Evolutionary conservation across 2,888 invertebrate genomes (phyloP), one percentile per base, ranked within the genome.

Genomic region (Dascillus cervinus): DNA sequence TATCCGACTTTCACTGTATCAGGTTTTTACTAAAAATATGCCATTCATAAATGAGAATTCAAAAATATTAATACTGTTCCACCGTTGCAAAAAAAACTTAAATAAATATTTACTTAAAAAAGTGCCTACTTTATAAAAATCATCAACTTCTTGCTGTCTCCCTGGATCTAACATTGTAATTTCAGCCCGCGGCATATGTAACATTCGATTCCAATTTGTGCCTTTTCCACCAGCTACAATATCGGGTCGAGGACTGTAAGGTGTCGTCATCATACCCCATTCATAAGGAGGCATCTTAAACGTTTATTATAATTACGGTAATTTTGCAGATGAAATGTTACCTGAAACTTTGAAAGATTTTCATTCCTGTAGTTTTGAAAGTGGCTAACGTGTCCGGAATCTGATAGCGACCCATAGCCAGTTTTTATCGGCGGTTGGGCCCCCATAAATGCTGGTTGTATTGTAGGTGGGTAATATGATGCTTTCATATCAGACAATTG

Each of bases 291-390:
- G 58, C 53, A 64, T 60, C 67, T 67, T 38, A 23, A 49, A 49
- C 30, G 13, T 35, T 29, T 34, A 21, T 12, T 11, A 25, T 19
- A 20, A 28, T 17, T 32, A 25, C 11, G 24, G 20, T 28, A 19
- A 21, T 10, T 10, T 9, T 23, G 11, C 3, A 10, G 20, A 19
- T 28, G 4, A 8, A 11, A 22, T 20, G 14, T 47, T 47, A 66
- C 67, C 44, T 50, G 54, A 46, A 63, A 60, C 41, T 62, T 59
- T 6, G 66, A 65, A 26, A 67, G 43, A 15, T 53, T 53, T 39
- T 67, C 65, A 46, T 66, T 64, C 36, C 66, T 52, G 38, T 64
- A 67, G 26, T 61, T 60, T 32, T 64, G 64, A 41, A 68, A 69
- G 48, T 64, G 64, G 24, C 40, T 54, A 4, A 55, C 32, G 32